These are phyloP conservation scores for Steinernema khuongi DNA, from an alignment of 1,140 invertebrate species.

Conservation along the genomic window DNA sequence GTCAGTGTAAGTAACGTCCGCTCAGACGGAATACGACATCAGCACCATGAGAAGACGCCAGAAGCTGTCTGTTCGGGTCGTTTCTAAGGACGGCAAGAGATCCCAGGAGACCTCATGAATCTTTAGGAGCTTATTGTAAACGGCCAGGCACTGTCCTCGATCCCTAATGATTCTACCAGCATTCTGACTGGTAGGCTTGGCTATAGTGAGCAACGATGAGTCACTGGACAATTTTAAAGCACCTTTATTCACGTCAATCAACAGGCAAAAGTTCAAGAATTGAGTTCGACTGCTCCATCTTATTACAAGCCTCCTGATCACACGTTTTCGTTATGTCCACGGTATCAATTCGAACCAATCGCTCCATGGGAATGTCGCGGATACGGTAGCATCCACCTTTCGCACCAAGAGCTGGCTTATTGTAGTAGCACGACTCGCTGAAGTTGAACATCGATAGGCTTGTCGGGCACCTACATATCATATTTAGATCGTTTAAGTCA, in stretches of 20 bases:
- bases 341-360: not conserved
- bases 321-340: not conserved
- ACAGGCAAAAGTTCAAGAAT: not conserved
- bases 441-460: not conserved
- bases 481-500: not conserved
- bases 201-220: no score
- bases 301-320: not conserved
- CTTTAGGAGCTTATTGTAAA: no score
- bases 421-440: not conserved
- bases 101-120: no score
- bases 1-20: not conserved
- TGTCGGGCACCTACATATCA: not conserved
- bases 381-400: not conserved
- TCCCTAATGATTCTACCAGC: no score
- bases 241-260: not conserved
- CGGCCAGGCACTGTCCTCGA: no score
- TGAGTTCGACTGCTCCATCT: not conserved
- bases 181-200: no score
- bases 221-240: no score
- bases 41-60: no score
- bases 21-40: no score
- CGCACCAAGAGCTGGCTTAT: not conserved
- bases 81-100: no score
- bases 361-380: not conserved
- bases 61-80: no score